Base-by-base conservation (phyloP, 2,113 vertebrate species). In the Periophthalmodon schlosseri region DNA sequence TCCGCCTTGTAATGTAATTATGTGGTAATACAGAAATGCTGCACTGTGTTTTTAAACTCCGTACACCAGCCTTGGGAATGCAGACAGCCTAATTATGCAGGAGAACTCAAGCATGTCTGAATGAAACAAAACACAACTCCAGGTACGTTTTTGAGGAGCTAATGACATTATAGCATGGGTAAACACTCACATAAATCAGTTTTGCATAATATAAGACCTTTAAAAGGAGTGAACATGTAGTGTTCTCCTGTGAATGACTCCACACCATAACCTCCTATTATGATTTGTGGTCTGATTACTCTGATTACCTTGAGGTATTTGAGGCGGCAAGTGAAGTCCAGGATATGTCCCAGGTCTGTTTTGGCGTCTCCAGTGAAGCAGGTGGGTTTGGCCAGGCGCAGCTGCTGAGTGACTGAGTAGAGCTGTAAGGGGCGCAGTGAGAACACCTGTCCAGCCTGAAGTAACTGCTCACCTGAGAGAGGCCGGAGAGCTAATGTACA, bases 291-390 rank as follows among this genome's bases (percentile, higher is more conserved):
- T 15, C 14, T 16, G 15, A 15, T 28, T 6, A 14, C 57, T 5
- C 4, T 24, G 14, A 13, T 61, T 61, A 90, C 97, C 96, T 97
- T 98, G 63, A 99, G 95, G 90, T 98, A 99, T 78, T 95, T 96
- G 71, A 99, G 97, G 61, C 97, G 91, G 86, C 98, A 99, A 64
- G 96, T 96, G 91, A 99, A 99, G 92, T 99, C 98, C 64, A 99
- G 93, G 84, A 99, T 98, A 88, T 99, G 97, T 13, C 97, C 97
- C 0, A 99, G 94, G 90, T 99, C 97, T 3, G 96, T 96, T 88
- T 95, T 97, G 92, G 97, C 95, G 52, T 99, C 97, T 75, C 97
- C 96, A 0, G 94, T 97, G 76, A 94, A 94, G 74, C 97, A 98
- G 0, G 96, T 96, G 4, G 97, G 96, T 72, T 96, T 97, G 79